Conservation (phyloP, 2,797 vertebrate genomes). For the Cyclopterus lumpus region DNA sequence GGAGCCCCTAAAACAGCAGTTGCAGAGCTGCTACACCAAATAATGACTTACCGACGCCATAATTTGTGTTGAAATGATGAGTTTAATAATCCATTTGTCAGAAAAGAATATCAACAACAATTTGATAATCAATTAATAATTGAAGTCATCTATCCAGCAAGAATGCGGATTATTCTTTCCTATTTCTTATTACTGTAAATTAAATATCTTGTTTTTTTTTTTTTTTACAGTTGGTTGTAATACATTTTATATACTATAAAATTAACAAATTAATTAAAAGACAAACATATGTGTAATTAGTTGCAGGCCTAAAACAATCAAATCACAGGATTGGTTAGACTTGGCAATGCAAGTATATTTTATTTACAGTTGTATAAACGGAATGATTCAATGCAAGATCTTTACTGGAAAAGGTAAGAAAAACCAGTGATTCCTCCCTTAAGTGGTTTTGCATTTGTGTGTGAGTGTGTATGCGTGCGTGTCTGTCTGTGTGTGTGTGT, state of each 20-base stretch:
- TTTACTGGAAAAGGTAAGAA: slow-evolving; percentile 75
- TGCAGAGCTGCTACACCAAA: neutral
- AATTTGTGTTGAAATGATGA: neutral
- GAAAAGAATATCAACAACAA: neutral
- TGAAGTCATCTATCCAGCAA: neutral
- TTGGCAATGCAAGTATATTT: slow-evolving; percentile 75
- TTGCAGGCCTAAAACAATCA: slow-evolving; percentile 22
- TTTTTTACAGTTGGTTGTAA: neutral
- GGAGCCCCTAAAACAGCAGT: neutral
- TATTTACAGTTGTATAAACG: slow-evolving; percentile 83
- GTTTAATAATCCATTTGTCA: neutral
- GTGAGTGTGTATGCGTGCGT: slow-evolving; percentile 15
- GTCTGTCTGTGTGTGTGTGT: slow-evolving; percentile 36
- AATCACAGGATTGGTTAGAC: slow-evolving; percentile 30
- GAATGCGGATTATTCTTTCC: neutral
- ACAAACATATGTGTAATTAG: neutral
- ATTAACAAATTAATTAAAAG: neutral
- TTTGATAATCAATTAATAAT: neutral
- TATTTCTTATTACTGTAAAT: neutral
- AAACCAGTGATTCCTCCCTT: slow-evolving; percentile 56
- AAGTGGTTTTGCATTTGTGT: slow-evolving; percentile 25
- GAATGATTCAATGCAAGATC: slow-evolving; percentile 65
- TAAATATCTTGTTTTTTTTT: neutral
- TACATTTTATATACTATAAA: neutral
- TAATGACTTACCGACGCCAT: neutral